These are phyloP conservation scores for Rhinichthys osculus DNA, from an alignment of 2,797 vertebrate genomes.

Conservation along the genomic window DNA sequence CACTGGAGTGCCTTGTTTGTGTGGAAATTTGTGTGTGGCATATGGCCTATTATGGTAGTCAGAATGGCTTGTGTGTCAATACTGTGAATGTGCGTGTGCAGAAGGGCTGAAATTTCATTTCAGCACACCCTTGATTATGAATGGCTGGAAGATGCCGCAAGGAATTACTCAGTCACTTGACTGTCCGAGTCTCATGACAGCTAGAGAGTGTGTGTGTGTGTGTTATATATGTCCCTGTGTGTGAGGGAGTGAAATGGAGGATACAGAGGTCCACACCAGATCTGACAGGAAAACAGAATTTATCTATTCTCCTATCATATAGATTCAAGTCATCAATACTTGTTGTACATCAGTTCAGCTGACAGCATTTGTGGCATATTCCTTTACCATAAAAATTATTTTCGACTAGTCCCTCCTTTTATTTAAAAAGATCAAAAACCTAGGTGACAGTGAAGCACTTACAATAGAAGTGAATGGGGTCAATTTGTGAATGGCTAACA, in stretches of 20 bases:
- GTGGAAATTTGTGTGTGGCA: constrained; percentile 62
- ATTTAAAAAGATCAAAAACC: neutral
- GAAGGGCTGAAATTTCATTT: constrained; percentile 64
- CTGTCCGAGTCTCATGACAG: constrained; percentile 59
- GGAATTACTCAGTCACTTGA: constrained; percentile 62
- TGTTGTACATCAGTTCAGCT: neutral
- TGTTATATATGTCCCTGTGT: constrained; percentile 8
- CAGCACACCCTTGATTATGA: constrained; percentile 69
- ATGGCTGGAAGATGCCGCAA: constrained; percentile 64
- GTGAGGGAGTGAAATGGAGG: neutral
- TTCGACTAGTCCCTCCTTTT: neutral
- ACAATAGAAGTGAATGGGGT: neutral
- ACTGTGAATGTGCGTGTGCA: constrained; percentile 23
- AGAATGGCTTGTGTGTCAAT: constrained; percentile 16
- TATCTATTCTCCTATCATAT: neutral
- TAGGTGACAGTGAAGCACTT: neutral
- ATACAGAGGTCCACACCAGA: neutral
- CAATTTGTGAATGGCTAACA: neutral
- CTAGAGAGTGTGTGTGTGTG: constrained; percentile 35
- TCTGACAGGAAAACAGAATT: neutral
- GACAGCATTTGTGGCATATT: neutral
- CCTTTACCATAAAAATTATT: neutral
- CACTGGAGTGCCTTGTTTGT: constrained; percentile 62
- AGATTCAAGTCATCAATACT: neutral
- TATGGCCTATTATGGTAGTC: constrained; percentile 27